Percentiles rank a stretch among this genome's conserved stretches.
Evolutionary conservation across 2,797 vertebrate species (phyloP).

Genomic region (Hippocampus kuda): DNA sequence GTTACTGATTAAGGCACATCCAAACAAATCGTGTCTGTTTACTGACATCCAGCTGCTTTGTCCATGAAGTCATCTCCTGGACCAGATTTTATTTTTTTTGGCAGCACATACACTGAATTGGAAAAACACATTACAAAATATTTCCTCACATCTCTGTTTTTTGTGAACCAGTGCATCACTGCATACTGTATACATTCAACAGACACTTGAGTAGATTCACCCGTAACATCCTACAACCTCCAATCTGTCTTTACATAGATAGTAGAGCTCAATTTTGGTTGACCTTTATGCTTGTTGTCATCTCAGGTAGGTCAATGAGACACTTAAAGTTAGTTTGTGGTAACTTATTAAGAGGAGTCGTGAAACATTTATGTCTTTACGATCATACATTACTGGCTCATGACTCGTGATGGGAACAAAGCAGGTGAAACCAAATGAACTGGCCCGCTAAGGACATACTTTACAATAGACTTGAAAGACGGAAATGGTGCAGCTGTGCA

Average conservation of each 20-base stretch:
- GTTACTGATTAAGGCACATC: slow-evolving; percentile 55
- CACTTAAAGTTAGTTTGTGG: not conserved
- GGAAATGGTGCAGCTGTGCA: not conserved
- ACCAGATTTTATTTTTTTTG: not conserved
- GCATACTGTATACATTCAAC: not conserved
- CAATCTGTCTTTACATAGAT: not conserved
- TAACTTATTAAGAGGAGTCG: not conserved
- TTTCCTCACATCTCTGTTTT: not conserved
- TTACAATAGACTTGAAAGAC: not conserved
- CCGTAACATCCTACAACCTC: not conserved
- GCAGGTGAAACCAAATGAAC: not conserved
- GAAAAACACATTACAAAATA: not conserved
- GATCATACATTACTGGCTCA: not conserved
- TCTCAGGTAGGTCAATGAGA: not conserved
- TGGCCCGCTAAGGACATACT: not conserved
- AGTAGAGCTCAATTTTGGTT: not conserved
- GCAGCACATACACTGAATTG: not conserved
- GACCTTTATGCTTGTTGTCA: not conserved
- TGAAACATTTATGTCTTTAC: not conserved
- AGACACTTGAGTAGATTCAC: not conserved
- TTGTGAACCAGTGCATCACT: not conserved
- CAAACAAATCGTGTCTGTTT: slow-evolving; percentile 31
- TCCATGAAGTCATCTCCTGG: slow-evolving; percentile 12
- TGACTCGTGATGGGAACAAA: not conserved
- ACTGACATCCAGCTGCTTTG: slow-evolving; percentile 16